These are phyloP conservation scores for Drosophila peninsularis DNA, from an alignment of 2,888 invertebrate species.

Conservation along the genomic window DNA sequence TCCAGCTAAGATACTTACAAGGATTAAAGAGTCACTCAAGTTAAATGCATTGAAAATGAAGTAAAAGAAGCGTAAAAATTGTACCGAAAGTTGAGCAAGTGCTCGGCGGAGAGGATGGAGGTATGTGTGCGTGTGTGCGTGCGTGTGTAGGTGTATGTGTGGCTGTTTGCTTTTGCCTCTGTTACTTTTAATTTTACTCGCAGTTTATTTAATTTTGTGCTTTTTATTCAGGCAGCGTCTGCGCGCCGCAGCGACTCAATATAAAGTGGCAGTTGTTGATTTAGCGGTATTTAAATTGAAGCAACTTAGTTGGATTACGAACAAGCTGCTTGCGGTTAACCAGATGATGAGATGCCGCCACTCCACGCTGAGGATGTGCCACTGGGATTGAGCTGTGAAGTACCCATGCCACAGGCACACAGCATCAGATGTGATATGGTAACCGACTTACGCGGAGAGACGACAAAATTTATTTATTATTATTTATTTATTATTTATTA, in stretches of 20 bases:
- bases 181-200: constrained; percentile 76
- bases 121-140: constrained; percentile 19
- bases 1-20: constrained; percentile 81
- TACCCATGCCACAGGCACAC: not conserved
- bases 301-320: constrained; percentile 75
- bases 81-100: constrained; percentile 61
- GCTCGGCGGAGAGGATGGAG: constrained; percentile 10
- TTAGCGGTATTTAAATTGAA: constrained; percentile 80
- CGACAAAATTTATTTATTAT: too few relatives aligned
- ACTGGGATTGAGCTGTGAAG: not conserved
- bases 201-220: constrained; percentile 83
- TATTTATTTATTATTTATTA: too few relatives aligned
- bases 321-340: constrained; percentile 59
- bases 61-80: constrained; percentile 81
- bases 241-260: constrained; percentile 36
- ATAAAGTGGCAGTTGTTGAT: constrained; percentile 78
- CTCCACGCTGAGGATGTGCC: not conserved
- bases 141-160: constrained; percentile 40
- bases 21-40: constrained; percentile 84
- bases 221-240: constrained; percentile 62
- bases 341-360: constrained; percentile 34
- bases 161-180: constrained; percentile 49
- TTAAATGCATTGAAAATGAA: constrained; percentile 84
- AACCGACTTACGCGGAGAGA: not conserved
- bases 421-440: not conserved